Percentiles rank a stretch among this genome's conserved stretches.
Conservation (phyloP, 2,888 invertebrate genomes). For the Ophion slaviceki region DNA sequence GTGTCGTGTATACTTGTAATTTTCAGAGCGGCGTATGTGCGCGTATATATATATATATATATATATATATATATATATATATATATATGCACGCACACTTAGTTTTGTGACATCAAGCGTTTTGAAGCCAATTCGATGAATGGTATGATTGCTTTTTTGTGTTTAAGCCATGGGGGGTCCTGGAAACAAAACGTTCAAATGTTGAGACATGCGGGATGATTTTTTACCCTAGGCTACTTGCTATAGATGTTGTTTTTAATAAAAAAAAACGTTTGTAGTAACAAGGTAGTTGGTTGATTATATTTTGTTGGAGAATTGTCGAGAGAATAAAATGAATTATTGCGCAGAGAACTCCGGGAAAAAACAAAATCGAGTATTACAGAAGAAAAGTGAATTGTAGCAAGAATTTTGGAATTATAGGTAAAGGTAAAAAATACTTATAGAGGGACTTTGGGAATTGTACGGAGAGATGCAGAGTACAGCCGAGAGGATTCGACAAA, state of each 20-base stretch:
- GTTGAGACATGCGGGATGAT: constrained; percentile 51
- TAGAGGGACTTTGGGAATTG: no score
- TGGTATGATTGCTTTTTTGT: constrained; percentile 30
- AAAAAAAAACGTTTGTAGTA: no score
- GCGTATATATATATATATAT: background rate
- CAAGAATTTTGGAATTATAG: no score
- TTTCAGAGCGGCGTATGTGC: constrained; percentile 18
- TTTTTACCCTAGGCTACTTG: background rate
- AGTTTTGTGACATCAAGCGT: constrained; percentile 56
- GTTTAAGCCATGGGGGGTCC: constrained; percentile 74
- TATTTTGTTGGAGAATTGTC: background rate
- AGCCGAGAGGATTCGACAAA: no score
- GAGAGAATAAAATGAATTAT: background rate
- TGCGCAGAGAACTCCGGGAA: no score
- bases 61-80: constrained; percentile 2
- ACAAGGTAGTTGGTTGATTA: no score
- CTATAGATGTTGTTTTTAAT: background rate
- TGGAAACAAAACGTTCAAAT: constrained; percentile 73
- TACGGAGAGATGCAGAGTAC: no score
- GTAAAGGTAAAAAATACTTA: no score
- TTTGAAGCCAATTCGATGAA: constrained; percentile 61
- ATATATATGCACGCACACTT: constrained; percentile 9
- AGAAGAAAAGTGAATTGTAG: no score
- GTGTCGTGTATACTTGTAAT: constrained; percentile 16
- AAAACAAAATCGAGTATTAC: no score